Conservation (phyloP, 2,888 invertebrate species). For the Chrysopilus asiliformis region DNA sequence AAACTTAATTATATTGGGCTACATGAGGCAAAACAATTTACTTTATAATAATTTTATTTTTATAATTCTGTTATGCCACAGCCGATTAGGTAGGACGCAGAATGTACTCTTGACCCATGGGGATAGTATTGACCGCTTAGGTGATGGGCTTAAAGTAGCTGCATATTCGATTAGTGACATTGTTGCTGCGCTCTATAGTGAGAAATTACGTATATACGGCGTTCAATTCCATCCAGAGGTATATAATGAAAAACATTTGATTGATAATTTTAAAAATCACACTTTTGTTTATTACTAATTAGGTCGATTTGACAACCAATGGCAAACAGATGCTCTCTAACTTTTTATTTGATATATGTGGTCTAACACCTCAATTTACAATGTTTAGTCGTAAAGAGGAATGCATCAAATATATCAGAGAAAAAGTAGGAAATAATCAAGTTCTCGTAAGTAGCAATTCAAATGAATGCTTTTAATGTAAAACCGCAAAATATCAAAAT, state of each 20-base stretch:
- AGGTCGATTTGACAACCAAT: constrained; percentile 85
- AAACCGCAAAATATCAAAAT: constrained; percentile 4
- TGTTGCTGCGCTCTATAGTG: constrained; percentile 82
- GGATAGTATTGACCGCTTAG: constrained; percentile 86
- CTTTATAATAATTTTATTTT: no score
- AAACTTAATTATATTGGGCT: constrained; percentile 24
- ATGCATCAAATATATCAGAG: constrained; percentile 84
- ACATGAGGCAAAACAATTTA: constrained; percentile 29
- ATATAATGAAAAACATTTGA: constrained; percentile 9
- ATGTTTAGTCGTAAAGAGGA: constrained; percentile 74
- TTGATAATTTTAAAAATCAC: not conserved
- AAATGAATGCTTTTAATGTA: not conserved
- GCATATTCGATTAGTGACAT: constrained; percentile 69
- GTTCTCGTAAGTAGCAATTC: constrained; percentile 57
- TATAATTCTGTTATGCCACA: constrained; percentile 33
- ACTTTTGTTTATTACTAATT: not conserved
- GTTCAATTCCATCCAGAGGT: constrained; percentile 99
- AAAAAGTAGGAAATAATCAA: constrained; percentile 81
- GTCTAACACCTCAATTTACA: constrained; percentile 75
- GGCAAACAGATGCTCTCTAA: constrained; percentile 87
- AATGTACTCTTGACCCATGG: constrained; percentile 93
- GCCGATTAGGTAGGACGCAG: constrained; percentile 76
- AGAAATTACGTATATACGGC: constrained; percentile 80
- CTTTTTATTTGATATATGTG: constrained; percentile 86
- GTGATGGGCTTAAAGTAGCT: constrained; percentile 74